phyloP scores from a whole-genome alignment of 2,888 invertebrate genomes.

The Lithophane leautieri region DNA sequence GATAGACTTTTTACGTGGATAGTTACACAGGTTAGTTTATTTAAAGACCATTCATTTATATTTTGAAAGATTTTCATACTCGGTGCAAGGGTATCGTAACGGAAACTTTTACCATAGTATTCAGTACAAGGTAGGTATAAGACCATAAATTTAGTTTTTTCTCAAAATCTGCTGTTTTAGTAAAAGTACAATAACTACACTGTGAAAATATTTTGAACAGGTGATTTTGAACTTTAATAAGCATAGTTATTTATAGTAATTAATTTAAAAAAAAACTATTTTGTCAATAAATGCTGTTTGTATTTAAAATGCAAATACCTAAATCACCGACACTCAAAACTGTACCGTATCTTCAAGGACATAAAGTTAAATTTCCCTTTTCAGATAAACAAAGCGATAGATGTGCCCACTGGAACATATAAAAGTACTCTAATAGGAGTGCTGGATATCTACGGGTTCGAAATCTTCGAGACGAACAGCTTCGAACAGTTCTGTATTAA shows the following conservation, averaged over 20 bases:
- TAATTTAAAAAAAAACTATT: too few relatives aligned
- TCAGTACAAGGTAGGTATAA: background rate
- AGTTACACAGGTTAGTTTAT: conserved; percentile 90
- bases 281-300: too few relatives aligned
- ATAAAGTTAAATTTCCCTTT: conserved; percentile 15
- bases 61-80: background rate
- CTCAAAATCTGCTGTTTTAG: too few relatives aligned
- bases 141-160: background rate
- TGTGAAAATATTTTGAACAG: too few relatives aligned
- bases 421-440: conserved; percentile 97
- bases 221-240: too few relatives aligned
- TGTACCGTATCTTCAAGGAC: background rate
- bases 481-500: conserved; percentile 99
- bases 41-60: background rate
- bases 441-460: conserved; percentile 99
- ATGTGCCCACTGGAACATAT: conserved; percentile 92
- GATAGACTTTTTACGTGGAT: conserved; percentile 98
- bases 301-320: too few relatives aligned
- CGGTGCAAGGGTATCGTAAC: background rate
- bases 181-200: too few relatives aligned
- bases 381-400: conserved; percentile 97
- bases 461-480: conserved; percentile 98
- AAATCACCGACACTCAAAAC: background rate
- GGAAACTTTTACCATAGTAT: background rate
- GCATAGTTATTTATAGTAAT: too few relatives aligned